Evolutionary conservation across 2,113 vertebrate genomes (phyloP).

Genomic region (Siniperca knerii): DNA sequence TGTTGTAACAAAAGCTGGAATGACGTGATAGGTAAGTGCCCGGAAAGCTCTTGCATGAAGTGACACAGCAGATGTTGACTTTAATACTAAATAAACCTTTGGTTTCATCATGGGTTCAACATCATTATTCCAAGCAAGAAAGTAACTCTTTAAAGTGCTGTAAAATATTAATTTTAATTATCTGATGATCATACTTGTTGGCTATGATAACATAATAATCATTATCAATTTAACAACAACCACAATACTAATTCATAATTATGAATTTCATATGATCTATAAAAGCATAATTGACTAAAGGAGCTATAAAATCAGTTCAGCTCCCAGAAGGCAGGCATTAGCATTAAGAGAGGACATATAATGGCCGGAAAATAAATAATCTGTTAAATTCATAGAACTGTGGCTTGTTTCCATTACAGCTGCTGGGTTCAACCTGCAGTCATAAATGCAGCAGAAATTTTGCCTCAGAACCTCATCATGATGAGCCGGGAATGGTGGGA

Average conservation of each 20-base stretch:
- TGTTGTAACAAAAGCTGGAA: slow-evolving; percentile 17
- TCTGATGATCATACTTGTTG: background rate
- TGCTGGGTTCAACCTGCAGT: slow-evolving; percentile 35
- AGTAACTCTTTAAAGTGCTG: background rate
- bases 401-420: slow-evolving; percentile 62
- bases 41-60: slow-evolving; percentile 37
- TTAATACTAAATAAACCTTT: slow-evolving; percentile 24
- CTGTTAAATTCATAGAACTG: slow-evolving; percentile 16
- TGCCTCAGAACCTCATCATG: background rate
- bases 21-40: slow-evolving; percentile 4
- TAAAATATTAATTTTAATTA: background rate
- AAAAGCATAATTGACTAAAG: background rate
- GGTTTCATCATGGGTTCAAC: background rate
- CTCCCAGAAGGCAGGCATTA: background rate
- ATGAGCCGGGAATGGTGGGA: background rate
- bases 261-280: background rate
- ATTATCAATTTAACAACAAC: background rate
- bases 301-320: background rate
- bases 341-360: slow-evolving; percentile 17
- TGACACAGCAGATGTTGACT: slow-evolving; percentile 30
- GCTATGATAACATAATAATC: background rate
- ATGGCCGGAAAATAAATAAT: slow-evolving; percentile 35
- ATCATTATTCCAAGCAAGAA: background rate
- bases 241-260: background rate
- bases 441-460: slow-evolving; percentile 22